A percentile compares a stretch with the other conserved stretches of the same genome.
Conservation (phyloP, 2,888 invertebrate genomes). For the Acanthoscelides obtectus region DNA sequence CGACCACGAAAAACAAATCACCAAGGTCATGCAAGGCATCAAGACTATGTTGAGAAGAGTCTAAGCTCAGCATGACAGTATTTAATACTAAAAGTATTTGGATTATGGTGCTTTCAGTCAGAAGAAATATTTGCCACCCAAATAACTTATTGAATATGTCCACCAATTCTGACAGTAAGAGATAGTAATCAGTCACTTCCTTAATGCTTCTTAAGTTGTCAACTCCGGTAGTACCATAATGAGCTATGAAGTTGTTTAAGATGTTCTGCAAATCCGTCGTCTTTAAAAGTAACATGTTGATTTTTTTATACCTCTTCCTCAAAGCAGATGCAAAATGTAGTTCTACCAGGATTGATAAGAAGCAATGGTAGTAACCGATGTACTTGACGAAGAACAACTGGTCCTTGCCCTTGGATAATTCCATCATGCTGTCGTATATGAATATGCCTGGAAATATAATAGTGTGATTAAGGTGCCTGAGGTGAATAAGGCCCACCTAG, state of each 20-base stretch:
- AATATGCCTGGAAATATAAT: neutral
- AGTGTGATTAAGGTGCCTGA: too few species aligned
- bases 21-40: slow-evolving; percentile 14
- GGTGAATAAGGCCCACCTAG: too few species aligned
- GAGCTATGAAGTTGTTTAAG: slow-evolving; percentile 16
- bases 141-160: slow-evolving; percentile 22
- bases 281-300: slow-evolving; percentile 16
- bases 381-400: slow-evolving; percentile 13
- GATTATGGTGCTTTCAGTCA: slow-evolving; percentile 16
- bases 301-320: slow-evolving; percentile 14
- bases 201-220: slow-evolving; percentile 19
- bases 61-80: slow-evolving; percentile 15
- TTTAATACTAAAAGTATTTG: slow-evolving; percentile 14
- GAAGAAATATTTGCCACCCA: slow-evolving; percentile 21
- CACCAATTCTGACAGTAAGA: slow-evolving; percentile 18
- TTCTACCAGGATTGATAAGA: slow-evolving; percentile 12
- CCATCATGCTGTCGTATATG: neutral
- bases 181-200: slow-evolving; percentile 19
- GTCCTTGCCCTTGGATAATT: slow-evolving; percentile 6
- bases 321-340: slow-evolving; percentile 19
- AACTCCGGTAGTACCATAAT: slow-evolving; percentile 7
- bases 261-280: slow-evolving; percentile 17
- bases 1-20: slow-evolving; percentile 13
- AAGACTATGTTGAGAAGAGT: slow-evolving; percentile 7
- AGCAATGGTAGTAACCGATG: slow-evolving; percentile 10